Conservation (phyloP, 2,888 invertebrate genomes). For the Monoplex corrugatus region DNA sequence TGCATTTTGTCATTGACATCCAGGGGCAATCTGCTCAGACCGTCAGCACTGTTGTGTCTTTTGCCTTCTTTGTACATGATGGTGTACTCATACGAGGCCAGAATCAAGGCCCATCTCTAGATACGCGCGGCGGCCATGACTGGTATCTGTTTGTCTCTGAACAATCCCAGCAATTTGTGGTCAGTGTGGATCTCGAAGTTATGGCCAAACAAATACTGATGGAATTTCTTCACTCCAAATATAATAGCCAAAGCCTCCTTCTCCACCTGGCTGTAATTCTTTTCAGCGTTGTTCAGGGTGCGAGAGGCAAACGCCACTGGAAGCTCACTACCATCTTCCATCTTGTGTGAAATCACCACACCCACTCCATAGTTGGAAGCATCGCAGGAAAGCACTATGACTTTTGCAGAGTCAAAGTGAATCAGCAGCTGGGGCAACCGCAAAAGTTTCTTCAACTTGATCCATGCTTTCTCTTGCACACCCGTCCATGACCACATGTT, state of each 20-base stretch:
- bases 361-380: slow-evolving; percentile 77
- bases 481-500: slow-evolving; percentile 57
- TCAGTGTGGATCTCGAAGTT: no score
- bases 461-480: slow-evolving; percentile 55
- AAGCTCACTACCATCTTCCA: slow-evolving; percentile 39
- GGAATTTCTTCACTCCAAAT: slow-evolving; percentile 41
- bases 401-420: slow-evolving; percentile 64
- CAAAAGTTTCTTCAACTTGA: slow-evolving; percentile 60
- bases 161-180: no score
- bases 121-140: no score
- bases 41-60: no score
- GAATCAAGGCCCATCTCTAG: no score
- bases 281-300: slow-evolving; percentile 41
- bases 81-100: no score
- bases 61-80: no score
- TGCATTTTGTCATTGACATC: no score
- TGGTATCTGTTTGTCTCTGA: no score
- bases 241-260: slow-evolving; percentile 36
- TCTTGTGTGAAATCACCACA: slow-evolving; percentile 59
- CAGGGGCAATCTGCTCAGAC: no score
- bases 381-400: slow-evolving; percentile 77
- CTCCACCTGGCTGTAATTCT: slow-evolving; percentile 27
- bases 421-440: slow-evolving; percentile 63
- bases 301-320: slow-evolving; percentile 51
- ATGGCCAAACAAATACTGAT: slow-evolving; percentile 46